Conservation (phyloP, 2,888 invertebrate genomes). For the Eristalinus sepulchralis region DNA sequence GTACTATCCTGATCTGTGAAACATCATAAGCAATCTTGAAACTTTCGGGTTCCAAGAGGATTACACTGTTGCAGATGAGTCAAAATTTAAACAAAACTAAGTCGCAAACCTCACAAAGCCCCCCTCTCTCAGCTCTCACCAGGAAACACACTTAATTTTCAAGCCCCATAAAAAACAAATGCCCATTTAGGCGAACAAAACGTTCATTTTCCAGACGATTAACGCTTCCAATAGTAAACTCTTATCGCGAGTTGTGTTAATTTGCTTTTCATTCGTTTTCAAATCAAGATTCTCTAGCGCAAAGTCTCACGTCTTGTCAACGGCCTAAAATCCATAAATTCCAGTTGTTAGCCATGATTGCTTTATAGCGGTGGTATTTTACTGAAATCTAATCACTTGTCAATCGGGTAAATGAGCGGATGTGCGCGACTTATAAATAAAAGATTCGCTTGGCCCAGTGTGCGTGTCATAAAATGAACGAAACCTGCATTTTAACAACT, state of each 20-base stretch:
- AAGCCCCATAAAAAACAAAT: too few species aligned
- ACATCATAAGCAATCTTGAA: too few species aligned
- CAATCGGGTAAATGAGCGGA: background rate
- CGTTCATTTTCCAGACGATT: background rate
- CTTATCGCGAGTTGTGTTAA: background rate
- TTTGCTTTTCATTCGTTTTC: background rate
- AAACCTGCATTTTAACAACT: background rate
- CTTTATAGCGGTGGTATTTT: background rate
- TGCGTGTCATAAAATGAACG: background rate
- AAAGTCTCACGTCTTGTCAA: background rate
- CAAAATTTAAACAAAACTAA: too few species aligned
- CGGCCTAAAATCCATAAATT: background rate
- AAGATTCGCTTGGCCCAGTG: background rate
- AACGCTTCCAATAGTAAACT: background rate
- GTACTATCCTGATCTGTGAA: too few species aligned
- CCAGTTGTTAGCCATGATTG: background rate
- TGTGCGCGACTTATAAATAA: background rate
- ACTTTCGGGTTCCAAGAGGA: too few species aligned
- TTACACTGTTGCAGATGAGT: too few species aligned
- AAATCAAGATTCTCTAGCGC: background rate
- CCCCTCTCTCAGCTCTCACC: too few species aligned
- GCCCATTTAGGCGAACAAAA: too few species aligned
- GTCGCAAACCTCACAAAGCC: too few species aligned
- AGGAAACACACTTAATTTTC: too few species aligned
- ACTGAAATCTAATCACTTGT: background rate